Conservation (phyloP, 2,113 vertebrate species). For the Theristicus caerulescens region DNA sequence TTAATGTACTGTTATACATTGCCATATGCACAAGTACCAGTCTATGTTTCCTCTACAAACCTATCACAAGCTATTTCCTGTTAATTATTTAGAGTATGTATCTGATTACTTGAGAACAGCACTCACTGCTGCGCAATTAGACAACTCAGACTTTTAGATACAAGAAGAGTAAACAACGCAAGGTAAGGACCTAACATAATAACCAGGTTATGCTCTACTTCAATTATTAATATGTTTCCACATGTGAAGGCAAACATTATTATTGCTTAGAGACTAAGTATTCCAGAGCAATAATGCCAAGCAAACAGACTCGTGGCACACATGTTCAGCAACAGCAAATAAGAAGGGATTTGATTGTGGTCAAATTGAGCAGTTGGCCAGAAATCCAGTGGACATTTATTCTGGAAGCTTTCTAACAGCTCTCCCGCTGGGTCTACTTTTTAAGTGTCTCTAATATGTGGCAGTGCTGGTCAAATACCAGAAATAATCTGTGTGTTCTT, state of each 20-base stretch:
- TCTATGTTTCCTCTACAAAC: neutral
- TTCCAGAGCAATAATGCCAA: constrained; percentile 7
- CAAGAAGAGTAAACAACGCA: neutral
- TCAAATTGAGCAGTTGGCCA: neutral
- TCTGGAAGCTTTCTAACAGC: constrained; percentile 34
- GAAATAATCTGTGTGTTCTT: constrained; percentile 8
- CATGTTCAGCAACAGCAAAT: neutral
- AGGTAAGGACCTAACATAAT: neutral
- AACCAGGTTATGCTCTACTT: neutral
- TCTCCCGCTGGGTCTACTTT: neutral
- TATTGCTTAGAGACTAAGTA: constrained; percentile 4
- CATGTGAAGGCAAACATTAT: neutral
- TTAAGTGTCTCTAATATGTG: constrained; percentile 43
- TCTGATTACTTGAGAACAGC: neutral
- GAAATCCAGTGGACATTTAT: constrained; percentile 9
- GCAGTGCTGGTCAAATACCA: constrained; percentile 43
- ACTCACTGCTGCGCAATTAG: neutral
- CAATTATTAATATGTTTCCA: constrained; percentile 2
- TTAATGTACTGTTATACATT: neutral
- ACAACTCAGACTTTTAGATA: neutral
- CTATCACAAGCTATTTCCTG: neutral
- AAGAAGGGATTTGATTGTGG: neutral
- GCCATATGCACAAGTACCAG: neutral
- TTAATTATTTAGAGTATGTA: constrained; percentile 9
- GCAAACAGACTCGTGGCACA: neutral